Evolutionary conservation across 2,888 invertebrate species (phyloP).

Genomic region (Mongoloraphidia duomilia): DNA sequence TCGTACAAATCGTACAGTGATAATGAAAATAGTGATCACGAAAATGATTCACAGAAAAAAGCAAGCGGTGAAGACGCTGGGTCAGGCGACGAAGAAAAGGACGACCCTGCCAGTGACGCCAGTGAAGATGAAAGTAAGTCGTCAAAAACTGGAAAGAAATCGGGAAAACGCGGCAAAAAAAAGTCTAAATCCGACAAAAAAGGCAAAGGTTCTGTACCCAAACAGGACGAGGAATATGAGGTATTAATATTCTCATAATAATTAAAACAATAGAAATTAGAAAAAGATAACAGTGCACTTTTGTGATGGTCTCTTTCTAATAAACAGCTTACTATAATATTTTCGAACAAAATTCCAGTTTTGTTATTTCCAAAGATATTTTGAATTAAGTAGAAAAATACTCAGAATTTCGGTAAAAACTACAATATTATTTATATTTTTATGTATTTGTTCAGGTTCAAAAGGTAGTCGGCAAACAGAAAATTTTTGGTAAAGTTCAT

Average conservation of each 20-base stretch:
- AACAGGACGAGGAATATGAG: slow-evolving; percentile 33
- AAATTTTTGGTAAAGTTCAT: slow-evolving; percentile 48
- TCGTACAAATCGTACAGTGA: slow-evolving; percentile 16
- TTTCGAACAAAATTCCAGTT: background rate
- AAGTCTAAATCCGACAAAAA: slow-evolving; percentile 16
- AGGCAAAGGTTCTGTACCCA: slow-evolving; percentile 17
- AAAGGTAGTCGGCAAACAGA: slow-evolving; percentile 52
- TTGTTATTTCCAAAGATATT: background rate
- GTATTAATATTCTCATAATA: slow-evolving; percentile 24
- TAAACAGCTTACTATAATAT: no score
- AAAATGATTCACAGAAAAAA: slow-evolving; percentile 15
- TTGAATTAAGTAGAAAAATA: background rate
- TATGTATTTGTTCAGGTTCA: slow-evolving; percentile 40
- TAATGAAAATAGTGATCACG: slow-evolving; percentile 10
- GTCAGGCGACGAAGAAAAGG: slow-evolving; percentile 19
- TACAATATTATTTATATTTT: background rate
- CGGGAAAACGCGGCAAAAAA: slow-evolving; percentile 9
- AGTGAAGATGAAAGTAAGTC: slow-evolving; percentile 19
- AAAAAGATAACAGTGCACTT: no score
- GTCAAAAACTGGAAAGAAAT: slow-evolving; percentile 13
- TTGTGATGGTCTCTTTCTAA: no score
- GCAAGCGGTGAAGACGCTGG: slow-evolving; percentile 17
- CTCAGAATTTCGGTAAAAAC: no score
- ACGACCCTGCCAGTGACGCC: slow-evolving; percentile 17
- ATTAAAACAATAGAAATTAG: no score